Evolutionary conservation across 2,888 invertebrate species (phyloP), one percentile per base, ranked within the genome.

Genomic region (Mimachlamys varia): DNA sequence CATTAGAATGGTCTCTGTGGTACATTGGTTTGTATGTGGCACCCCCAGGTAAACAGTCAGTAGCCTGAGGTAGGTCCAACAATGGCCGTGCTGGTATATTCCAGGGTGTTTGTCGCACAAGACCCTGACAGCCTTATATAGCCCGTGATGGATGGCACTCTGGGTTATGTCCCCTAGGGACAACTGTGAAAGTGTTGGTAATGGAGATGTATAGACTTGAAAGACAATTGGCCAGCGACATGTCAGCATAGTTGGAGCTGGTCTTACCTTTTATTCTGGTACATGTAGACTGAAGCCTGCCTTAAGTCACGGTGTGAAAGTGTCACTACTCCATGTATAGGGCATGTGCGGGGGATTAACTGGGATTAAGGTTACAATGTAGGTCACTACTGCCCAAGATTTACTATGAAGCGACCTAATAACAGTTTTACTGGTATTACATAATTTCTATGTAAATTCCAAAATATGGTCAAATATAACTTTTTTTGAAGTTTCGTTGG

Each of bases 151-250:
- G 76, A 76, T 76, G 76, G 15, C 33, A 76, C 76, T 76, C 33
- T 7, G 76, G 76, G 76, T 76, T 76, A 33, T 76, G 76, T 76
- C 76, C 76, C 76, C 76, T 76, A 33, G 76, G 76, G 76, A 27
- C 76, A 76, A 76, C 76, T 33, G 27, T 76, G 76, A 76, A 44
- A 76, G 76, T 76, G 76, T 13, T 33, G 33, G 76, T 76, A 76
- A 76, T 76, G 76, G 76, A 76, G 76, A 76, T 76, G 27, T 76
- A 76, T 76, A 33, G 76, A 76, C 76, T 33, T 76, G 76, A 76
- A 76, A 76, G 76, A 76, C 76, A 76, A 76, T 76, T 76, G 76
- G 27, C 33, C 33, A 76, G 76, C 12, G 76, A 76, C 12, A 76
- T 76, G 76, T 76, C 76, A 76, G 76, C 76, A 2, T 76, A 33